Conservation (phyloP, 64 coral and sea anemone genomes). For the Montipora capricornis region DNA sequence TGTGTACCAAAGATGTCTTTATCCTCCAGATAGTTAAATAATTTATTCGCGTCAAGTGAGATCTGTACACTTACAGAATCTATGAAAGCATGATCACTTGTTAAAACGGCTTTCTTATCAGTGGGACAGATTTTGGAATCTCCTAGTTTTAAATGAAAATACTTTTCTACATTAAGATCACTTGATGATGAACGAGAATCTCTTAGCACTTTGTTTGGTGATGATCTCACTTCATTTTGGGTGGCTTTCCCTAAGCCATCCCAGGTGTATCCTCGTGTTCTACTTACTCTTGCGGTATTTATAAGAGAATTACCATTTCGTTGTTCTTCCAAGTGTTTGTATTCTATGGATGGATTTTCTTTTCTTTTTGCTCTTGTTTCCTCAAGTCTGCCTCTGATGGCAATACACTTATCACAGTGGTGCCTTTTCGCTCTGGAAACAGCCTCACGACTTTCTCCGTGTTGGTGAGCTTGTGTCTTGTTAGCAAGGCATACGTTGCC, state of each 20-base stretch:
- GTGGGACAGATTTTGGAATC: not conserved
- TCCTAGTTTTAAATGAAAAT: not conserved
- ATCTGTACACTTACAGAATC: constrained; percentile 5
- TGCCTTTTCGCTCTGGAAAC: not conserved
- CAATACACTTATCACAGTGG: not conserved
- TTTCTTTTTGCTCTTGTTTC: not conserved
- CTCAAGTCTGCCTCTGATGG: not conserved
- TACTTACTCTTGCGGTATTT: not conserved
- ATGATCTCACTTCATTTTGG: not conserved
- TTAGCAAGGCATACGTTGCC: not conserved
- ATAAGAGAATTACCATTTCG: not conserved
- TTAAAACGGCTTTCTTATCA: not conserved
- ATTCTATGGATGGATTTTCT: not conserved
- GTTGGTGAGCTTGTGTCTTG: not conserved
- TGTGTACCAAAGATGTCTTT: not conserved
- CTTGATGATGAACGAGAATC: not conserved
- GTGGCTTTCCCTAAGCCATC: not conserved
- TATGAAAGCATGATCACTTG: constrained; percentile 1
- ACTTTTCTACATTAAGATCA: not conserved
- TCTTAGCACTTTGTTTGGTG: not conserved
- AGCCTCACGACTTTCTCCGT: not conserved
- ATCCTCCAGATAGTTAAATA: not conserved
- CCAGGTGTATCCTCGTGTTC: not conserved
- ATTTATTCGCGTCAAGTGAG: not conserved
- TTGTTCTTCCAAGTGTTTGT: not conserved